Percentiles rank a stretch among this genome's conserved stretches.
These are phyloP conservation scores for Turnix velox DNA, from an alignment of 2,113 vertebrate species.

Conservation along the genomic window DNA sequence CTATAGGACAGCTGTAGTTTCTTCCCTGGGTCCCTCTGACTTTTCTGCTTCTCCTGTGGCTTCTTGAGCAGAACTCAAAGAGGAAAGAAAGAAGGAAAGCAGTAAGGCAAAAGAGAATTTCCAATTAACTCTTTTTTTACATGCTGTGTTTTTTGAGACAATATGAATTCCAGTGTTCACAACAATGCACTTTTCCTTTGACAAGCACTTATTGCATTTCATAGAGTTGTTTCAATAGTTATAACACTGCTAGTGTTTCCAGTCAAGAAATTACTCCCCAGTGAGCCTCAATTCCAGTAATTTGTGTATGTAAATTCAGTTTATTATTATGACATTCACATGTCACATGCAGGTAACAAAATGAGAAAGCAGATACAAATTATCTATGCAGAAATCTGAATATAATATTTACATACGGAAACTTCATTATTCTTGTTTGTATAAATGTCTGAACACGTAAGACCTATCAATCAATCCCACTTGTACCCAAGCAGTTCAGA, in stretches of 20 bases:
- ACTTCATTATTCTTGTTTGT: slow-evolving; percentile 7
- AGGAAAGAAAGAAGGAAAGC: background rate
- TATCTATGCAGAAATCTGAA: slow-evolving; percentile 30
- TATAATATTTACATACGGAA: slow-evolving; percentile 33
- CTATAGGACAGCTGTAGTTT: background rate
- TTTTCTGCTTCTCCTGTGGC: background rate
- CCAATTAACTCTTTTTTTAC: background rate
- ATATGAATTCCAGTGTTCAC: background rate
- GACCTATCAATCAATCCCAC: slow-evolving; percentile 10
- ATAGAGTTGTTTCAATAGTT: slow-evolving; percentile 38
- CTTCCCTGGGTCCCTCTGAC: background rate
- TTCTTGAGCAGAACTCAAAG: background rate
- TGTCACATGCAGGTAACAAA: slow-evolving; percentile 36
- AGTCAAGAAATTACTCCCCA: slow-evolving; percentile 19
- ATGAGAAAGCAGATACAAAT: slow-evolving; percentile 40
- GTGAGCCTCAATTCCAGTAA: slow-evolving; percentile 24
- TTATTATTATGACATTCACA: slow-evolving; percentile 21
- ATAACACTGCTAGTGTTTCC: slow-evolving; percentile 12
- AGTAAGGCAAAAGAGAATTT: background rate
- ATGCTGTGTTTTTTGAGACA: background rate
- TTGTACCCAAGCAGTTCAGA: background rate
- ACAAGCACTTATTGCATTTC: slow-evolving; percentile 41
- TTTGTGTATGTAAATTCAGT: slow-evolving; percentile 53
- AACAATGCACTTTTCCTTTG: slow-evolving; percentile 24
- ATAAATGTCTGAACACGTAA: background rate